Evolutionary conservation across 1,140 invertebrate species (phyloP).

Genomic region (Bombyx mandarina): DNA sequence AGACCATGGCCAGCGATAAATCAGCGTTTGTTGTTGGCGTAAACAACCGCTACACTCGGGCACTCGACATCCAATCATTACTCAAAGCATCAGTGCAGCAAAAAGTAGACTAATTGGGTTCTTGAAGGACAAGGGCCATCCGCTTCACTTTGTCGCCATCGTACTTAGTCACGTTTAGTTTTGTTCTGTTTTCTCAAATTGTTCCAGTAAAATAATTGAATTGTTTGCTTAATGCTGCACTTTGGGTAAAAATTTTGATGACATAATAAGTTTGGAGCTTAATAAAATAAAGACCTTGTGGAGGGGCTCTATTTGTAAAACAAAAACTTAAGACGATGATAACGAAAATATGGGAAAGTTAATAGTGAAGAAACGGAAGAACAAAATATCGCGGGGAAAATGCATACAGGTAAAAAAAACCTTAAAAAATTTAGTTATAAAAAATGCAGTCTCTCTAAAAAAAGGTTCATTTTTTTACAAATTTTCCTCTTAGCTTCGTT

Average conservation of each 20-base stretch:
- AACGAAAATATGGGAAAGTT: slow-evolving; percentile 18
- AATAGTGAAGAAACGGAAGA: slow-evolving; percentile 16
- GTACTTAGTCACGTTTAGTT: slow-evolving; percentile 65
- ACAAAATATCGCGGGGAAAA: slow-evolving; percentile 8
- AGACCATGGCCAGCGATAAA: slow-evolving; percentile 36
- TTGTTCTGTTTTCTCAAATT: slow-evolving; percentile 36
- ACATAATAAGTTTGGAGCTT: too few relatives aligned
- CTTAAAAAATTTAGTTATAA: slow-evolving; percentile 14
- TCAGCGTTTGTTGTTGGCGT: slow-evolving; percentile 51
- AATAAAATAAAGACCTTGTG: too few relatives aligned
- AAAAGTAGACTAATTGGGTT: slow-evolving; percentile 64
- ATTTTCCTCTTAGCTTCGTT: slow-evolving; percentile 39
- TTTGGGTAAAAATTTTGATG: too few relatives aligned
- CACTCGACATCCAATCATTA: slow-evolving; percentile 50
- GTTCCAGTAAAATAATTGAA: too few relatives aligned
- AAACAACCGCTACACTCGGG: slow-evolving; percentile 42
- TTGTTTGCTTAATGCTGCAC: too few relatives aligned
- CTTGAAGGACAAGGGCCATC: slow-evolving; percentile 63
- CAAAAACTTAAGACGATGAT: slow-evolving; percentile 14
- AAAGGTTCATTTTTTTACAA: slow-evolving; percentile 26
- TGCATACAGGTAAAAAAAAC: slow-evolving; percentile 7
- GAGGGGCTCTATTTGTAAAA: slow-evolving; percentile 12
- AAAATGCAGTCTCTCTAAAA: slow-evolving; percentile 14
- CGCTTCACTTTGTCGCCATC: slow-evolving; percentile 45
- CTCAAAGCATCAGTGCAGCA: slow-evolving; percentile 62